Conservation (phyloP, 1,140 invertebrate species). For the Cheumatopsyche charites region DNA sequence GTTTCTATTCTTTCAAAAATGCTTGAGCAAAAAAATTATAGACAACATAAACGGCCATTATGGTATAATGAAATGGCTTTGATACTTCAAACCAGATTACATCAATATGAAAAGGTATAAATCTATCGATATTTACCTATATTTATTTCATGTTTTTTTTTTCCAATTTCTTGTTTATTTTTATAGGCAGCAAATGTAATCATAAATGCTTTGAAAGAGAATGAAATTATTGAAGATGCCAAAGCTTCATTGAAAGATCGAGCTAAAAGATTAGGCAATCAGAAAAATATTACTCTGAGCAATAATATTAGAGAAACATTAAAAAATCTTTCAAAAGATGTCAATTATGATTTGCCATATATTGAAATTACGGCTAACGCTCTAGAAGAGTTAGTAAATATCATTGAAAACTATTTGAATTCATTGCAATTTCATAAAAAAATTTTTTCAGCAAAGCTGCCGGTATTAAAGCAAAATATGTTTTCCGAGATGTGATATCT, state of each 20-base stretch:
- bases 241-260: slow-evolving; percentile 37
- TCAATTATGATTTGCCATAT: slow-evolving; percentile 3
- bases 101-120: slow-evolving; percentile 51
- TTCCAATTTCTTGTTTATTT: not conserved
- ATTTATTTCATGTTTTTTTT: not conserved
- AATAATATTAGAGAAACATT: slow-evolving; percentile 2
- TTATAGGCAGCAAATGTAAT: slow-evolving; percentile 39
- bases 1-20: slow-evolving; percentile 51
- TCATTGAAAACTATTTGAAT: not conserved
- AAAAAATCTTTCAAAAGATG: not conserved
- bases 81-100: slow-evolving; percentile 53
- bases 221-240: slow-evolving; percentile 33
- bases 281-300: slow-evolving; percentile 31
- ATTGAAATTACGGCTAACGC: slow-evolving; percentile 37
- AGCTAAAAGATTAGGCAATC: slow-evolving; percentile 26
- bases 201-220: slow-evolving; percentile 33
- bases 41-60: slow-evolving; percentile 52
- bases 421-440: not conserved
- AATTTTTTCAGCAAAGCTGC: slow-evolving; percentile 26
- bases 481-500: slow-evolving; percentile 30
- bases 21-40: slow-evolving; percentile 51
- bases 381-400: slow-evolving; percentile 23
- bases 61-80: slow-evolving; percentile 58
- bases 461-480: slow-evolving; percentile 39
- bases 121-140: not conserved